Percentiles rank a stretch among this genome's conserved stretches.
phyloP scores from a whole-genome alignment of 2,797 vertebrate species.

The Fistularia tabacaria region DNA sequence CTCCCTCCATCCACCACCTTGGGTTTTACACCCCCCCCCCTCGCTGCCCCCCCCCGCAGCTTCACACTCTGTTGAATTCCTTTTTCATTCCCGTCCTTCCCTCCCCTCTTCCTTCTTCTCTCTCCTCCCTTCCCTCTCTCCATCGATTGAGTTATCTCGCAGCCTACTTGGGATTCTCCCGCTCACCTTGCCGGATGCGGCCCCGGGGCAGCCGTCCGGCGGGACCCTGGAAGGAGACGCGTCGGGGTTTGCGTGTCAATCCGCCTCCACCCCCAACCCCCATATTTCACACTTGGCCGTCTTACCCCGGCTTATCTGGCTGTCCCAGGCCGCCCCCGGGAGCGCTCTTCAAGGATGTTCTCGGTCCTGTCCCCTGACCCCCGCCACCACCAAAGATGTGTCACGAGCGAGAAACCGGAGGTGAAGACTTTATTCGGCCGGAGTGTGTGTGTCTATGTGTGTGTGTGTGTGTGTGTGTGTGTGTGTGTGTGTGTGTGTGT shows the following conservation, averaged over 20 bases:
- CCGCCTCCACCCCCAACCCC: conserved; percentile 7
- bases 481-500: conserved; percentile 2
- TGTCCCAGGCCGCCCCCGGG: conserved; percentile 42
- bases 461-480: background rate
- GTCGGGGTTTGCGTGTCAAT: conserved; percentile 43
- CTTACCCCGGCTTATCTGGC: conserved; percentile 54
- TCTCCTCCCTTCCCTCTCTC: conserved; percentile 3
- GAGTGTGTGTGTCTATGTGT: conserved; percentile 1
- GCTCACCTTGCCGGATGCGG: conserved; percentile 48
- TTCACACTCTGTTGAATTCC: background rate
- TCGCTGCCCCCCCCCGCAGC: background rate
- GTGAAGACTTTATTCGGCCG: conserved; percentile 45
- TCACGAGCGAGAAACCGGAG: conserved; percentile 26
- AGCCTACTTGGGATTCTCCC: conserved; percentile 68
- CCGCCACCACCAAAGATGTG: conserved; percentile 44
- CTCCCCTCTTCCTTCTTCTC: conserved; percentile 1
- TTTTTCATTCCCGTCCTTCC: background rate
- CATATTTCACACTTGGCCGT: conserved; percentile 49
- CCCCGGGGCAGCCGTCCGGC: conserved; percentile 39
- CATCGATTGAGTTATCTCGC: conserved; percentile 66
- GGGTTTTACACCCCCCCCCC: background rate
- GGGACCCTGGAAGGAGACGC: conserved; percentile 32
- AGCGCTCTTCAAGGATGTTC: conserved; percentile 39
- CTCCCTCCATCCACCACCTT: conserved; percentile 11
- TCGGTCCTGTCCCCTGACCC: conserved; percentile 12